A percentile compares a stretch with the other conserved stretches of the same genome.
These are phyloP conservation scores for Lophochroa leadbeateri DNA, from an alignment of 2,113 vertebrate genomes.

Conservation along the genomic window DNA sequence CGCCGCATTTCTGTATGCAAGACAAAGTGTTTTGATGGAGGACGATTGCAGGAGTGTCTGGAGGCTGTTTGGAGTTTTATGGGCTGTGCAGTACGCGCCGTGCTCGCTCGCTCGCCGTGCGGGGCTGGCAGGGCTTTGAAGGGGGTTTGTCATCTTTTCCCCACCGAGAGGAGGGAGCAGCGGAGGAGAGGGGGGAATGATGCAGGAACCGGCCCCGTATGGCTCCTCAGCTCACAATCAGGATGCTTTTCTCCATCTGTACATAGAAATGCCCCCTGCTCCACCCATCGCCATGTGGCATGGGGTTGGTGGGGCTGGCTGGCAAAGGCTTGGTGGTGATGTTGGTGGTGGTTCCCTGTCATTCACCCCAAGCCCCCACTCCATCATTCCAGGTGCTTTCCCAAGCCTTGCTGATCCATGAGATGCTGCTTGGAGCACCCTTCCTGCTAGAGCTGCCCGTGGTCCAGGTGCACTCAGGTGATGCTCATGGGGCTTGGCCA, in stretches of 20 bases:
- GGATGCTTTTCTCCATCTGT: not conserved
- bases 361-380: not conserved
- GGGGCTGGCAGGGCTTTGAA: slow-evolving; percentile 49
- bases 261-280: not conserved
- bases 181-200: slow-evolving; percentile 44
- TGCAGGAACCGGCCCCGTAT: not conserved
- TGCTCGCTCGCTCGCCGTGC: not conserved
- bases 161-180: slow-evolving; percentile 73
- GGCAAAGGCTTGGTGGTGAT: not conserved
- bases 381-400: not conserved
- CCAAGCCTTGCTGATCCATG: fast-evolving
- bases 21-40: slow-evolving; percentile 99
- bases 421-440: not conserved
- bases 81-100: slow-evolving; percentile 90
- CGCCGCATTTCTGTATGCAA: slow-evolving; percentile 99
- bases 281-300: not conserved
- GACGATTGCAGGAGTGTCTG: slow-evolving; percentile 96
- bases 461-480: too few relatives aligned
- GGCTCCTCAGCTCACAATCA: not conserved
- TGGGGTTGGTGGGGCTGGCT: not conserved
- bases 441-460: fast-evolving
- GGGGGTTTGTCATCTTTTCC: slow-evolving; percentile 85
- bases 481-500: not conserved
- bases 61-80: slow-evolving; percentile 96
- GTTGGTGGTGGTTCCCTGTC: not conserved